These are phyloP conservation scores for Drosophila maculinotata DNA, from an alignment of 2,888 invertebrate species.

Conservation along the genomic window DNA sequence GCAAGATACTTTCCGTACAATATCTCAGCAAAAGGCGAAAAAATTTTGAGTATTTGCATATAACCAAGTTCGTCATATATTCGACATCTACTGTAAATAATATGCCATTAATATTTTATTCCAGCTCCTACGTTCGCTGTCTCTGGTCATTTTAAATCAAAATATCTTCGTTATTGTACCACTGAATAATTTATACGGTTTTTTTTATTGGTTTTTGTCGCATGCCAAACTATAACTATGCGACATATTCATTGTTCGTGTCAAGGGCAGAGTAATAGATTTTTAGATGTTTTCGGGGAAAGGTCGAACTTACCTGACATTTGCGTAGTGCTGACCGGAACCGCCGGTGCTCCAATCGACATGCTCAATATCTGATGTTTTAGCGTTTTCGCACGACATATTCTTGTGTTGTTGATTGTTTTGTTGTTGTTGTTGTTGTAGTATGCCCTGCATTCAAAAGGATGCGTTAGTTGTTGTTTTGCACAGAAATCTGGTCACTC, in stretches of 20 bases:
- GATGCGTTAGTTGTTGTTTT: constrained; percentile 38
- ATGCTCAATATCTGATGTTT: constrained; percentile 89
- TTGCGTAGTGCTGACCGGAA: constrained; percentile 84
- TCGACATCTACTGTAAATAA: too few species aligned
- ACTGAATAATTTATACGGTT: constrained; percentile 41
- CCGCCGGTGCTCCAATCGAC: constrained; percentile 87
- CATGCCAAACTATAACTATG: constrained; percentile 36
- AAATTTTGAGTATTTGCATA: too few species aligned
- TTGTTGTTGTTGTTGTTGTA: constrained; percentile 7
- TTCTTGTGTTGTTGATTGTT: constrained; percentile 68
- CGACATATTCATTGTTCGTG: constrained; percentile 25
- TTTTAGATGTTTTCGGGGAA: constrained; percentile 16
- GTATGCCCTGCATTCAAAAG: constrained; percentile 47
- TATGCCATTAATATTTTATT: too few species aligned
- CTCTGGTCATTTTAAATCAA: too few species aligned
- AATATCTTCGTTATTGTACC: background rate
- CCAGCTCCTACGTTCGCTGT: too few species aligned
- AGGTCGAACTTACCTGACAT: constrained; percentile 82
- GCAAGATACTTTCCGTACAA: too few species aligned
- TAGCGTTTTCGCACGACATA: constrained; percentile 90
- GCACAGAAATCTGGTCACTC: constrained; percentile 48
- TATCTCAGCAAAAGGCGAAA: too few species aligned
- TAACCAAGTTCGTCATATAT: too few species aligned
- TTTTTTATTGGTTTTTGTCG: constrained; percentile 12
- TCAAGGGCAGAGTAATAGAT: constrained; percentile 30